Percentiles rank a stretch among this genome's conserved stretches.
These are phyloP conservation scores for Numida meleagris DNA, from an alignment of 2,113 vertebrate species.

Conservation along the genomic window DNA sequence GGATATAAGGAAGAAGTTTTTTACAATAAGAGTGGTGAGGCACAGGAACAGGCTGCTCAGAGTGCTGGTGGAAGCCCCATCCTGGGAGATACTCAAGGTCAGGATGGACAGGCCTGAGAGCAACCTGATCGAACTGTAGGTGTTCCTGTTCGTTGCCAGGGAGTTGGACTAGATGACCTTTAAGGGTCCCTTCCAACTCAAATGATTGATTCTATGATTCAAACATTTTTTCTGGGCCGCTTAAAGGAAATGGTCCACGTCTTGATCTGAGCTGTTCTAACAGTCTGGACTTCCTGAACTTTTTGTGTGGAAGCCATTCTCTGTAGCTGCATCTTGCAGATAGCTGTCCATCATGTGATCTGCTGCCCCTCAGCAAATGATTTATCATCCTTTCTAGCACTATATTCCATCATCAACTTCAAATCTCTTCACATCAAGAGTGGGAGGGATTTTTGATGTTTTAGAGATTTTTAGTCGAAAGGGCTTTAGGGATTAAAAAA, in stretches of 20 bases:
- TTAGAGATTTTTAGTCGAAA: background rate
- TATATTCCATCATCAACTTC: background rate
- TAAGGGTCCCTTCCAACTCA: too few species aligned
- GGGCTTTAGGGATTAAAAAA: background rate
- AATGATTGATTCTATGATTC: too few species aligned
- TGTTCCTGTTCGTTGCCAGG: too few species aligned
- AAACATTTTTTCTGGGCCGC: background rate
- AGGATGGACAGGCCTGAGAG: too few species aligned
- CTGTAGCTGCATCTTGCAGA: background rate
- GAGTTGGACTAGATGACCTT: too few species aligned
- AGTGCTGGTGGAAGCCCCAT: too few species aligned
- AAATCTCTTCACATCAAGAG: background rate
- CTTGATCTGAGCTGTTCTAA: background rate
- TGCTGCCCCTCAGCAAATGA: background rate
- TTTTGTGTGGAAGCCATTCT: background rate
- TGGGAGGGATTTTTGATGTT: accelerated
- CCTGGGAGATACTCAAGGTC: too few species aligned
- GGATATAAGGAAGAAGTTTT: too few species aligned
- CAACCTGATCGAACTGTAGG: too few species aligned
- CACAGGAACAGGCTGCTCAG: too few species aligned
- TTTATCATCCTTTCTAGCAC: background rate
- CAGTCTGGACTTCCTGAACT: accelerated
- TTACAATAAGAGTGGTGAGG: too few species aligned
- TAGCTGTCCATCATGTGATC: background rate
- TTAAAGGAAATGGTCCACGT: background rate